Base-by-base conservation (phyloP, 2,797 vertebrate species). In the Lagocephalus sceleratus region DNA sequence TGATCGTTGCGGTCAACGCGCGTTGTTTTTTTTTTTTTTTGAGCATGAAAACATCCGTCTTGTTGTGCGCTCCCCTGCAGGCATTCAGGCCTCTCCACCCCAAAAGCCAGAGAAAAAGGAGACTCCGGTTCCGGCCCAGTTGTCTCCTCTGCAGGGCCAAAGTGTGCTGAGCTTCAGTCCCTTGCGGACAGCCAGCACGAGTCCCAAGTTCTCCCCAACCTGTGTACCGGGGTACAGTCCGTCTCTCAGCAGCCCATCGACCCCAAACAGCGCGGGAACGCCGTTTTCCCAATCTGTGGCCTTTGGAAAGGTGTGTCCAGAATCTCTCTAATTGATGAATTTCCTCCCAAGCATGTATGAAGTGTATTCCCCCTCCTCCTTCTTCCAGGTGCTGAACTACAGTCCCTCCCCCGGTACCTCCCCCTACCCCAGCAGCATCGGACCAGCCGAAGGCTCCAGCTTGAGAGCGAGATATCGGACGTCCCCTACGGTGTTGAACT, bases 121-220 rank as follows among this genome's bases (percentile, higher is more conserved):
- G 2, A 71, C 78, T 1, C 93, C 93, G 0, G 84, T 87, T 3
- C 89, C 88, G 0, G 74, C 87, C 0, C 90, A 92, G 35, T 90
- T 93, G 0, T 92, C 93, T 8, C 90, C 91, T 0, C 78, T 94
- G 57, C 95, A 94, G 81, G 97, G 96, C 0, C 96, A 98, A 63
- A 97, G 92, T 0, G 96, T 99, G 29, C 82, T 99, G 60, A 96
- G 93, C 69, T 98, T 96, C 46, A 99, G 97, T 62, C 96, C 95
- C 0, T 93, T 93, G 1, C 91, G 94, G 2, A 91, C 94, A 0
- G 90, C 92, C 2, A 90, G 91, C 14, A 60, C 87, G 77, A 95
- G 93, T 73, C 94, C 96, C 20, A 98, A 96, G 51, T 98, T 97
- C 72, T 81, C 93, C 0, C 66, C 92, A 0, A 73, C 87, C 68